A percentile compares a stretch with the other conserved stretches of the same genome.
These are phyloP conservation scores for Diabrotica undecimpunctata DNA, from an alignment of 1,140 invertebrate genomes.

Conservation along the genomic window DNA sequence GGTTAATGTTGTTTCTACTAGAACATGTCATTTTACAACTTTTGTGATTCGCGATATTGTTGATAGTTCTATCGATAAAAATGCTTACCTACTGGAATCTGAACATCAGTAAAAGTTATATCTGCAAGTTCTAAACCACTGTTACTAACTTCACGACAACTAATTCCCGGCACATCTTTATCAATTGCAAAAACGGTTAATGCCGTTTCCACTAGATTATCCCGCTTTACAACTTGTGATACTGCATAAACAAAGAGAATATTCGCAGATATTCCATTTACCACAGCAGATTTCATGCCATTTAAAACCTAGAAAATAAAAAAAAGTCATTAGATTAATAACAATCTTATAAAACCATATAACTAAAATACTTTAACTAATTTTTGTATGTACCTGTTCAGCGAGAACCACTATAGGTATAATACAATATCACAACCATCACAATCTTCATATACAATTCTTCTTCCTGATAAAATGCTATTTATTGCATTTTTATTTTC, in stretches of 20 bases:
- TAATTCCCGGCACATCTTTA: conserved; percentile 63
- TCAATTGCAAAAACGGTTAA: conserved; percentile 71
- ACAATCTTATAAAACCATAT: not conserved
- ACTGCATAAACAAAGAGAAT: conserved; percentile 53
- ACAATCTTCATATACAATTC: too few species aligned
- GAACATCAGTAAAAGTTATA: conserved; percentile 51
- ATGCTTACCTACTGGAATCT: conserved; percentile 44
- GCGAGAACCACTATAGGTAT: too few species aligned
- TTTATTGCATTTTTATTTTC: too few species aligned
- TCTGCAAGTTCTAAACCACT: conserved; percentile 27
- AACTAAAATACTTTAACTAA: too few species aligned
- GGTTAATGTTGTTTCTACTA: conserved; percentile 48
- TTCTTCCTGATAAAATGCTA: too few species aligned
- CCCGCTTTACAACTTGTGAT: conserved; percentile 34
- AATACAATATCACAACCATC: too few species aligned
- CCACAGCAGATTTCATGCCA: conserved; percentile 53
- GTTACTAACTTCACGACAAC: conserved; percentile 48
- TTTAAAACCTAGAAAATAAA: conserved; percentile 42
- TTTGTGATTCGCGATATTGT: conserved; percentile 15
- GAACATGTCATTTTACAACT: conserved; percentile 38
- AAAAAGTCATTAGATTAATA: not conserved
- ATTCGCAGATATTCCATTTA: conserved; percentile 49
- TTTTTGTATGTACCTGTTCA: too few species aligned
- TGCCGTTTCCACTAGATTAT: conserved; percentile 49
- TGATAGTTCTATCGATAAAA: not conserved